These are phyloP conservation scores for Megaustenia siamemsis DNA, from an alignment of 2,888 invertebrate genomes.

Conservation along the genomic window DNA sequence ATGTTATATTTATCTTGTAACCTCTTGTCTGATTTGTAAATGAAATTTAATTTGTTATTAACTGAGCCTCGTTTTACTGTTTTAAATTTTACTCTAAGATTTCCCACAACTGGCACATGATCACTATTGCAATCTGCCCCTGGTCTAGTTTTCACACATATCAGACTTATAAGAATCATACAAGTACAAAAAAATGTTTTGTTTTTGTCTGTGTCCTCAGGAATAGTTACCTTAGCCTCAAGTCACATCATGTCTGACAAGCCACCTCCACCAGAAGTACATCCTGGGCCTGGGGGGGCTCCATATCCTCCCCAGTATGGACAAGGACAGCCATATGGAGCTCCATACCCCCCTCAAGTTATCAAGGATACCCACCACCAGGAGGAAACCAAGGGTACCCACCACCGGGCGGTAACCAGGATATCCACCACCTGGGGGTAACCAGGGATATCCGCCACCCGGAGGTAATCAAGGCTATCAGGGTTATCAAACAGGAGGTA, in stretches of 20 bases:
- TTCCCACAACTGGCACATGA: too few species aligned
- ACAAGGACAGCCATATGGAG: background rate
- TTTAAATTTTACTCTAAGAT: too few species aligned
- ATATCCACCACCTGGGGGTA: background rate
- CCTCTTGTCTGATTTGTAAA: too few species aligned
- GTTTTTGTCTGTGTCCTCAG: background rate
- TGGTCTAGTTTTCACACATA: too few species aligned
- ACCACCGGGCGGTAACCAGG: background rate
- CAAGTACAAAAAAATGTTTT: too few species aligned
- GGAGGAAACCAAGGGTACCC: background rate
- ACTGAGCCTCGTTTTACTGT: too few species aligned
- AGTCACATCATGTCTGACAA: constrained; percentile 37
- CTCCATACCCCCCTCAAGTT: background rate
- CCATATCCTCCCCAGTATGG: background rate
- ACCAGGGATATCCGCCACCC: background rate
- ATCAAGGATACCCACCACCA: background rate
- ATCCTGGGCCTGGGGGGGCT: constrained; percentile 2
- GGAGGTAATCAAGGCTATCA: background rate
- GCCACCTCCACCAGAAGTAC: constrained; percentile 41
- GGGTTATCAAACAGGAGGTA: constrained; percentile 4
- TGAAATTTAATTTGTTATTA: too few species aligned
- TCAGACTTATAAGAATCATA: too few species aligned
- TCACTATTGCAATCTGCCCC: too few species aligned
- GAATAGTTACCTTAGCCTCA: background rate
- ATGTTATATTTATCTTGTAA: too few species aligned